Evolutionary conservation across 2,888 invertebrate genomes (phyloP).

Genomic region (Tinea semifulvella): DNA sequence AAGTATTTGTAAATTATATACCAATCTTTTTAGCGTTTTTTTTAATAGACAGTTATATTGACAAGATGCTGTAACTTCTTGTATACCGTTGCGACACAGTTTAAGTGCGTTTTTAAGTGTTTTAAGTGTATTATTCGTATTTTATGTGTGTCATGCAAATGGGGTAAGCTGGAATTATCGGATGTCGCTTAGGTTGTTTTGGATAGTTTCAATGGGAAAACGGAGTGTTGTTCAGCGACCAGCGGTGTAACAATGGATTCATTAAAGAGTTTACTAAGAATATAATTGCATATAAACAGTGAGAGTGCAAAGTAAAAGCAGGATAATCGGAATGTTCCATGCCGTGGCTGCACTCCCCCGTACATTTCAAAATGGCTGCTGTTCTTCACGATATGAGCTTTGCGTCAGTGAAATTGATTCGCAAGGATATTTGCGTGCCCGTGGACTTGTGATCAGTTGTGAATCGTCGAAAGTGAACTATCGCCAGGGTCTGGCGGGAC

Average conservation of each 20-base stretch:
- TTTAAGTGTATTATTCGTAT: slow-evolving; percentile 65
- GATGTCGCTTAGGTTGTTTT: slow-evolving; percentile 68
- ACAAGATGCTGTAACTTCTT: slow-evolving; percentile 60
- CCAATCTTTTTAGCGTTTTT: slow-evolving; percentile 71
- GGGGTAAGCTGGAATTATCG: slow-evolving; percentile 73
- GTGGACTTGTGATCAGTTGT: slow-evolving; percentile 47
- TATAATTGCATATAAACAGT: slow-evolving; percentile 34
- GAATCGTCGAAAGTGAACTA: slow-evolving; percentile 44
- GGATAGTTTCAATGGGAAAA: slow-evolving; percentile 61
- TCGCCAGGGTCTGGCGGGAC: slow-evolving; percentile 39
- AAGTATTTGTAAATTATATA: slow-evolving; percentile 76
- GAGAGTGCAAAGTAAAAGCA: slow-evolving; percentile 37
- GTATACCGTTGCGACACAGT: slow-evolving; percentile 56
- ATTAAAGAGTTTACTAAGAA: slow-evolving; percentile 46
- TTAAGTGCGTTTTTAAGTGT: slow-evolving; percentile 64
- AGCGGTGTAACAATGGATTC: slow-evolving; percentile 55
- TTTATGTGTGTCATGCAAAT: slow-evolving; percentile 79
- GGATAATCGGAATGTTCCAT: slow-evolving; percentile 63
- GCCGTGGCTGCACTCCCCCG: slow-evolving; percentile 66
- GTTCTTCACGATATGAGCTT: slow-evolving; percentile 68
- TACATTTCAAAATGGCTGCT: slow-evolving; percentile 70
- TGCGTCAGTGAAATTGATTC: slow-evolving; percentile 58
- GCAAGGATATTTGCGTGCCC: slow-evolving; percentile 46
- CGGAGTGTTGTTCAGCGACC: slow-evolving; percentile 57
- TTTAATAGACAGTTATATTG: slow-evolving; percentile 63